Percentiles rank a stretch among this genome's conserved stretches.
Evolutionary conservation across 30 jellyfish, hydroid and myxozoan genomes (phyloP).

Genomic region (Aurelia aurita): DNA sequence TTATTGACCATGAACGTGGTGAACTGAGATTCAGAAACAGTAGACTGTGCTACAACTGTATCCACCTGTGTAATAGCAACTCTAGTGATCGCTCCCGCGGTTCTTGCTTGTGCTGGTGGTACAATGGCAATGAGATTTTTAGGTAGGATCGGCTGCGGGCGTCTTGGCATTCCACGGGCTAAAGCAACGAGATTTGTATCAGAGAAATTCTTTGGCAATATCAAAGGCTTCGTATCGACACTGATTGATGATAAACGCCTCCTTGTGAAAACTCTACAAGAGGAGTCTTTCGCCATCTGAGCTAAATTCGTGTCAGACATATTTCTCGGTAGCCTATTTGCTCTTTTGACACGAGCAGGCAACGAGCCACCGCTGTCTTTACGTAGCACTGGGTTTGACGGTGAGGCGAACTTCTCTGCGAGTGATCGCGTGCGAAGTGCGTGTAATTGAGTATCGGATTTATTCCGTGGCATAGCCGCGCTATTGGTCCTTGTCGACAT

Average conservation of each 20-base stretch:
- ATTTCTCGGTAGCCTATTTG: constrained; percentile 55
- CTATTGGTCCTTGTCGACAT: constrained; percentile 63
- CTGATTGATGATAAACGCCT: constrained; percentile 58
- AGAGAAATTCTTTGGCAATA: constrained; percentile 68
- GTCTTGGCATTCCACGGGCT: constrained; percentile 41
- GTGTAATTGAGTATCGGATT: constrained; percentile 68
- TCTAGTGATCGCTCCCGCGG: constrained; percentile 21
- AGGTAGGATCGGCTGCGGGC: constrained; percentile 79
- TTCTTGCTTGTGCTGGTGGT: constrained; percentile 58
- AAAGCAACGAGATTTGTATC: constrained; percentile 66
- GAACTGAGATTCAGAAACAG: constrained; percentile 43
- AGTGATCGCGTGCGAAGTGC: constrained; percentile 6
- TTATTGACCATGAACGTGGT: constrained; percentile 69
- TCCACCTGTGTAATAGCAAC: constrained; percentile 38
- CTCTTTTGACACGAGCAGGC: constrained; percentile 36
- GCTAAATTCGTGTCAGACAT: constrained; percentile 73
- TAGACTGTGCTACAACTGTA: constrained; percentile 10
- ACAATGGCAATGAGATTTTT: constrained; percentile 66
- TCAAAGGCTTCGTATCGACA: constrained; percentile 57
- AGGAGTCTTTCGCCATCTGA: constrained; percentile 66
- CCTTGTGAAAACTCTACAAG: constrained; percentile 33
- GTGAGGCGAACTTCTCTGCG: constrained; percentile 49
- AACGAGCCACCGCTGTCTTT: constrained; percentile 15
- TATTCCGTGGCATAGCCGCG: constrained; percentile 74
- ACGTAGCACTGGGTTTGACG: constrained; percentile 22